Evolutionary conservation across 1,140 invertebrate genomes (phyloP).

Genomic region (Drosophila baimaii): DNA sequence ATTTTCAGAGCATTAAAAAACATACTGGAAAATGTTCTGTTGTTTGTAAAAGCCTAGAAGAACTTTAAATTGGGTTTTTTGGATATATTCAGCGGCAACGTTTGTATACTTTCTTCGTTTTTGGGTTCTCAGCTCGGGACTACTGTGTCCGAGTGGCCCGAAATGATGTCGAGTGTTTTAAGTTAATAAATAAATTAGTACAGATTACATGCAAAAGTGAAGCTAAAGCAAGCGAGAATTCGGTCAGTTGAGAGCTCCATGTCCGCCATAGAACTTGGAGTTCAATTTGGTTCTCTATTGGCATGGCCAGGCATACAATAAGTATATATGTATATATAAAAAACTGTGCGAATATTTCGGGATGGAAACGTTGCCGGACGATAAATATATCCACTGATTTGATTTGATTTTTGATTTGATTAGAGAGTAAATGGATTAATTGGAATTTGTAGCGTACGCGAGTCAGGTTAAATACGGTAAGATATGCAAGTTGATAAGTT

Average conservation of each 20-base stretch:
- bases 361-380: constrained; percentile 72
- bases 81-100: constrained; percentile 82
- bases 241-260: background rate
- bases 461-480: constrained; percentile 53
- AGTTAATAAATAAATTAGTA: constrained; percentile 54
- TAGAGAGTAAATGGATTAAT: constrained; percentile 47
- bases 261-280: constrained; percentile 25
- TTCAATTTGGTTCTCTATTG: constrained; percentile 33
- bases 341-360: constrained; percentile 70
- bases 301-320: constrained; percentile 62
- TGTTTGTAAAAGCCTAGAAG: constrained; percentile 85
- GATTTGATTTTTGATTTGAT: constrained; percentile 58
- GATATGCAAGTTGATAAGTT: constrained; percentile 68
- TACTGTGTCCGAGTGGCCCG: constrained; percentile 16
- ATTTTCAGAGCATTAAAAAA: constrained; percentile 65
- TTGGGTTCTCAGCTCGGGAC: constrained; percentile 14
- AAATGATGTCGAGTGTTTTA: constrained; percentile 65
- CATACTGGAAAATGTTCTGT: constrained; percentile 77
- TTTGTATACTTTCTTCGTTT: constrained; percentile 27
- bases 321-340: constrained; percentile 9
- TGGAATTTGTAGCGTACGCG: constrained; percentile 67
- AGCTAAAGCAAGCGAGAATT: constrained; percentile 77
- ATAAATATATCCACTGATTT: constrained; percentile 72
- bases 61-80: constrained; percentile 65
- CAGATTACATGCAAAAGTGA: constrained; percentile 78